A percentile compares a stretch with the other conserved stretches of the same genome.
Conservation (phyloP, 2,113 vertebrate genomes). For the Lamprologus ornatipinnis region DNA sequence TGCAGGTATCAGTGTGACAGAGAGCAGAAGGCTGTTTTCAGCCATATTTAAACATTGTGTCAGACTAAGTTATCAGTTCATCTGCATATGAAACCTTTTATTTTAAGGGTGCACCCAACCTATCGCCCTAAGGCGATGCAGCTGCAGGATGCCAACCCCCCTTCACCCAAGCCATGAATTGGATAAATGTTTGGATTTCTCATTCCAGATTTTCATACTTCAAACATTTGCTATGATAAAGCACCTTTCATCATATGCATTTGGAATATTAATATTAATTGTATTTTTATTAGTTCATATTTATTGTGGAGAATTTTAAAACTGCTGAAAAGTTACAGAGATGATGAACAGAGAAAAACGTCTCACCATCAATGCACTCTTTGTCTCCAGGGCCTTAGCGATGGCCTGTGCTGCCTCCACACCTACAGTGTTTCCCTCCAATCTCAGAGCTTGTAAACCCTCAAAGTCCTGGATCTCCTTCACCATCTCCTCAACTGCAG, state of each 20-base stretch:
- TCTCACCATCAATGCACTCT: conserved; percentile 80
- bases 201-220: neutral
- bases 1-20: neutral
- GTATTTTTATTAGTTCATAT: neutral
- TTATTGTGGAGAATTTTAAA: rapidly evolving
- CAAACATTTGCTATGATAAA: neutral
- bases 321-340: rapidly evolving
- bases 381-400: conserved; percentile 88
- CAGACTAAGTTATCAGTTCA: neutral
- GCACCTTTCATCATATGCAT: neutral
- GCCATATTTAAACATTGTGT: neutral
- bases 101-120: neutral
- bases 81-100: neutral
- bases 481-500: conserved; percentile 81
- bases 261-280: neutral
- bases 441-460: conserved; percentile 80
- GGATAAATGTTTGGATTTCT: neutral
- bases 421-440: conserved; percentile 94
- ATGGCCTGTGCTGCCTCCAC: conserved; percentile 91
- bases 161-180: neutral
- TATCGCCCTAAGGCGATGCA: neutral
- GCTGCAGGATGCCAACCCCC: neutral
- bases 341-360: neutral
- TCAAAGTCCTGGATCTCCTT: conserved; percentile 85
- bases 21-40: neutral